Evolutionary conservation across 1,140 invertebrate species (phyloP).

Genomic region (Meloidogyne floridensis): DNA sequence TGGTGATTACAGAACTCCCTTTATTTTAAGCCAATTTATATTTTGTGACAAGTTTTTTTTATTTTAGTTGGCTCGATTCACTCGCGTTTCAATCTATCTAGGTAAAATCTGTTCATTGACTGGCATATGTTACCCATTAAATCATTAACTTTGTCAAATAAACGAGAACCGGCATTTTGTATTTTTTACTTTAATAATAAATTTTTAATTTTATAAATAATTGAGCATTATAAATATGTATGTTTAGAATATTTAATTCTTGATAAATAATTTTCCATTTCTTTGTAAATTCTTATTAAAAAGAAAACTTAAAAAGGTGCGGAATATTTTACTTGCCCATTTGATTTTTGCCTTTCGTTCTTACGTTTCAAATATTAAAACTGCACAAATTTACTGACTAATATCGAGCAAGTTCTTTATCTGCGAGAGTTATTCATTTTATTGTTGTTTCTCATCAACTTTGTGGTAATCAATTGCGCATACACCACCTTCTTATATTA

Average conservation of each 20-base stretch:
- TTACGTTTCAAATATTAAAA: not conserved
- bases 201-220: too few relatives aligned
- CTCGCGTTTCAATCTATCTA: constrained; percentile 35
- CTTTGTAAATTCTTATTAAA: too few relatives aligned
- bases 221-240: not conserved
- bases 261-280: too few relatives aligned
- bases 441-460: not conserved
- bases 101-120: constrained; percentile 36
- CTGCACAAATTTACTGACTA: constrained; percentile 3
- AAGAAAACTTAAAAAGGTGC: too few relatives aligned
- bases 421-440: not conserved
- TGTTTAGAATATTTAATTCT: not conserved
- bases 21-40: not conserved
- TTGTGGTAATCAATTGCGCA: not conserved
- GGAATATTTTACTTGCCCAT: too few relatives aligned
- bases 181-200: not conserved
- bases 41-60: not conserved
- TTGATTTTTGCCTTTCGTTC: not conserved
- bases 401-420: not conserved
- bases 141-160: not conserved
- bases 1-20: too few relatives aligned
- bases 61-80: constrained; percentile 43
- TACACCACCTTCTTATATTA: not conserved
- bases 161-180: not conserved
- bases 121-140: constrained; percentile 39